Evolutionary conservation across 2,797 vertebrate species (phyloP).

Genomic region (Zenarchopterus dispar): DNA sequence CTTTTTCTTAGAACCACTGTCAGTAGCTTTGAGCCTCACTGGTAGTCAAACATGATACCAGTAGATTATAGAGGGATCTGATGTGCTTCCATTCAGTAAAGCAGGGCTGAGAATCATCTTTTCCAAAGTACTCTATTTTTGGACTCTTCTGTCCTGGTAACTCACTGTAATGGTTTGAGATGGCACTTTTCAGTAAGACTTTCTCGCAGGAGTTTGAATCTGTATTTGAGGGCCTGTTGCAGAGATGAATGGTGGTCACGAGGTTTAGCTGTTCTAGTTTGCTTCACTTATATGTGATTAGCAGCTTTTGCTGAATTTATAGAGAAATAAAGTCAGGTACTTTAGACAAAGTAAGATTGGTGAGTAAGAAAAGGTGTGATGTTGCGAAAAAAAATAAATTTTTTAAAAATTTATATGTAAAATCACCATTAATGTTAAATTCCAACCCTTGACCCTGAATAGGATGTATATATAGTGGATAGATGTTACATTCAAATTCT

Average conservation of each 20-base stretch:
- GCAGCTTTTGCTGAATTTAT: too few species aligned
- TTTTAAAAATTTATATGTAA: neutral
- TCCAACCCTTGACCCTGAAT: too few species aligned
- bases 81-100: constrained; percentile 65
- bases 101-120: constrained; percentile 49
- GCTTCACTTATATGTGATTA: too few species aligned
- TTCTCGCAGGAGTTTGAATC: too few species aligned
- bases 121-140: constrained; percentile 72
- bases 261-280: constrained; percentile 11
- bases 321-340: too few species aligned
- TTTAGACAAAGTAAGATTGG: too few species aligned
- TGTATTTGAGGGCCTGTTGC: constrained; percentile 8
- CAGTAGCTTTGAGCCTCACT: constrained; percentile 48
- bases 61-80: constrained; percentile 48
- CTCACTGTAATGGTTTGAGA: constrained; percentile 16
- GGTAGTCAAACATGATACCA: constrained; percentile 54
- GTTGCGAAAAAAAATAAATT: too few species aligned
- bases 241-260: constrained; percentile 40
- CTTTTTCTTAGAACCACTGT: constrained; percentile 46
- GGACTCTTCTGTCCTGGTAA: constrained; percentile 52
- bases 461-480: too few species aligned
- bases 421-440: neutral
- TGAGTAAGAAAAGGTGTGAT: too few species aligned
- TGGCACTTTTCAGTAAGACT: neutral
- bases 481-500: too few species aligned